Base-by-base conservation (phyloP, 2,113 vertebrate species). In the Actenoides hombroni region DNA sequence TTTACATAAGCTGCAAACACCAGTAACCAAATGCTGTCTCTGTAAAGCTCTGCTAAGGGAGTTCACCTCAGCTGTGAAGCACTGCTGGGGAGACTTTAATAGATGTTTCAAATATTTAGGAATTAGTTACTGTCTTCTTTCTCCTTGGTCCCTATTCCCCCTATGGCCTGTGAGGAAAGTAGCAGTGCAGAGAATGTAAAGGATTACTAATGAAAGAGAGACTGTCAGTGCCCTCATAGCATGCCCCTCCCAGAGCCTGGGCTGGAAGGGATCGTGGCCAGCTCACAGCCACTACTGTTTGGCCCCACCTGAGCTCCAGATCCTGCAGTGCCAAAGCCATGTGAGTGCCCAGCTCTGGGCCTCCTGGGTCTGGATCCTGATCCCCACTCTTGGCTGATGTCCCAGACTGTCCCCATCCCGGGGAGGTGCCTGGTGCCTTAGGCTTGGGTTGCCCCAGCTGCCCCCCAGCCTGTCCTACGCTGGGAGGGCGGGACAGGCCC, bases 291-390 rank as follows among this genome's bases (percentile, higher is more conserved):
- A 35, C 26, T 23, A 0, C 35, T 39, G 4, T 46, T 29, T 35
- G 33, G 3, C 8, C 28, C 5, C 9, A 33, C 4, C 10, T 0
- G 2, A 60, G 4, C 16, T 37, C 14, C 69, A 29, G 29, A 11
- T 49, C 16, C 40, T 1, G 1, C 23, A 33, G 33, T 16, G 11
- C 8, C 68, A 11, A 20, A 44, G n/a, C 39, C 20, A 2, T 2
- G 17, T 1, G 0, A 51, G 16, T 1, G 5, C 8, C 2, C 0
- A 1, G 19, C 8, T 10, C 26, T 44, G 51, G 14, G 4, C 7
- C 21, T 23, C 31, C 40, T 21, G 31, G 6, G 19, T 23, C 51
- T 70, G 35, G 3, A 69, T 11, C 13, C 15, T 33, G 25, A 35
- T 3, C 5, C 13, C 33, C 15, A 23, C 5, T 4, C 3, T 2